phyloP scores from a whole-genome alignment of 2,113 vertebrate genomes.

The Mohoua ochrocephala region DNA sequence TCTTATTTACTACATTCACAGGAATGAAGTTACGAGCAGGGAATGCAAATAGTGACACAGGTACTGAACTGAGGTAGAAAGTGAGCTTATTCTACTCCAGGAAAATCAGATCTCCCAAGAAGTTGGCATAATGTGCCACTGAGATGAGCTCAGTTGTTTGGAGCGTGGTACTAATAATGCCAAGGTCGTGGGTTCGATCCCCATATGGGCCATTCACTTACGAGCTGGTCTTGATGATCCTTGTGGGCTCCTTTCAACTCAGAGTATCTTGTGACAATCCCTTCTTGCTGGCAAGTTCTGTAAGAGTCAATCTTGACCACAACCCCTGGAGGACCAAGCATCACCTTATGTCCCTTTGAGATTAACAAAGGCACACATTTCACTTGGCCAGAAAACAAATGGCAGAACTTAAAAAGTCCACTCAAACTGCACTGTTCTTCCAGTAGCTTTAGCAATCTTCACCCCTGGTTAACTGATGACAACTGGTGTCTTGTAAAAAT shows the following conservation, averaged over 20 bases:
- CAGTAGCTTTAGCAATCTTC: background rate
- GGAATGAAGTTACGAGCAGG: background rate
- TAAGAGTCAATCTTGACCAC: background rate
- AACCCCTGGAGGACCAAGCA: background rate
- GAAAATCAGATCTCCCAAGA: background rate
- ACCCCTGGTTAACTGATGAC: background rate
- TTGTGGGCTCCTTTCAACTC: background rate
- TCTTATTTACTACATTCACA: background rate
- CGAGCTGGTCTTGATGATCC: background rate
- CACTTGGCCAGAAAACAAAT: background rate
- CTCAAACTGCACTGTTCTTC: background rate
- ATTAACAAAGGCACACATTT: background rate
- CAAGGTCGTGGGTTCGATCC: background rate
- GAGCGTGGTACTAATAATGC: rapidly evolving
- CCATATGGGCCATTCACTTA: background rate
- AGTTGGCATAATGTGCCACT: background rate
- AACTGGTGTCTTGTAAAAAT: background rate
- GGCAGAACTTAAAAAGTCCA: background rate
- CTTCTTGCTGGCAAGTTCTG: background rate
- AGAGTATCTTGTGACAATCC: background rate
- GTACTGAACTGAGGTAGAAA: background rate
- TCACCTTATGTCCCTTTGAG: background rate
- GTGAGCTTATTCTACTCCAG: background rate
- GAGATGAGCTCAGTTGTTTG: background rate
- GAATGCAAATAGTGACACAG: background rate